Conservation (phyloP, 2,113 vertebrate genomes). For the Rhodinocichla rosea region DNA sequence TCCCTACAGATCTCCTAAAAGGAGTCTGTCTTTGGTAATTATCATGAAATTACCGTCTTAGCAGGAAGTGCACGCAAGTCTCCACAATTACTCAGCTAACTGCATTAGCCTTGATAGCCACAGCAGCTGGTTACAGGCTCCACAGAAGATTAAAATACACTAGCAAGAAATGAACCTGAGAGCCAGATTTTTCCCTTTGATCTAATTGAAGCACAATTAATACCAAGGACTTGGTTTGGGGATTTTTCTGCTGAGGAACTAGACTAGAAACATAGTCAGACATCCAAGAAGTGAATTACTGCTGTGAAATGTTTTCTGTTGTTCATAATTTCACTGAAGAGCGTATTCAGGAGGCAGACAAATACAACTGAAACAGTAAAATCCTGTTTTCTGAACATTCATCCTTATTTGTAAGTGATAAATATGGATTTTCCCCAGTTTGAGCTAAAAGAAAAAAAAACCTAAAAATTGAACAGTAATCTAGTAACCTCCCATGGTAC, state of each 20-base stretch:
- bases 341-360: background rate
- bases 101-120: constrained; percentile 35
- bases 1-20: constrained; percentile 14
- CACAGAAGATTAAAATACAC: background rate
- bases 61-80: constrained; percentile 47
- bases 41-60: constrained; percentile 29
- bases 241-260: background rate
- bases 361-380: background rate
- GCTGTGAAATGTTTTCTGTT: background rate
- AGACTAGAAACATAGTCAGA: background rate
- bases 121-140: constrained; percentile 34
- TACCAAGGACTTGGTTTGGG: background rate
- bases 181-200: background rate
- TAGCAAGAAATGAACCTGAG: background rate
- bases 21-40: constrained; percentile 46
- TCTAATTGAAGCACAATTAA: background rate
- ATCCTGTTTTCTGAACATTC: background rate
- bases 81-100: constrained; percentile 56
- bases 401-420: background rate
- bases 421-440: background rate
- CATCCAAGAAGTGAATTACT: background rate
- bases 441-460: background rate
- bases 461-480: background rate
- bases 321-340: background rate
- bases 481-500: background rate